Evolutionary conservation across 2,113 vertebrate genomes (phyloP).

Genomic region (Motacilla alba): DNA sequence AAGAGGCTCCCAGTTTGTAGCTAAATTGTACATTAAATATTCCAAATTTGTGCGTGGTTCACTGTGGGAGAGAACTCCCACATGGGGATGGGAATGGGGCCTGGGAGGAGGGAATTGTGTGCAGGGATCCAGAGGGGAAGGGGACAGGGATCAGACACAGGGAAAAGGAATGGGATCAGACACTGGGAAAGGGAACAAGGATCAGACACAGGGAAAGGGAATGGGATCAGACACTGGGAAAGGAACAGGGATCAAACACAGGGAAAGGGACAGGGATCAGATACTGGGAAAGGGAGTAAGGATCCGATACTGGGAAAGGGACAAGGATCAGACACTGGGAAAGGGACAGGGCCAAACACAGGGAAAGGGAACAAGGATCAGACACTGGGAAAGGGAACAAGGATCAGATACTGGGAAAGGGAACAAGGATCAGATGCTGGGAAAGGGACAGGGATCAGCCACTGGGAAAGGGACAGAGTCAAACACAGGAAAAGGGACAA

Average conservation of each 20-base stretch:
- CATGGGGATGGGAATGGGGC: fast-evolving
- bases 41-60: background rate
- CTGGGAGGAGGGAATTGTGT: background rate
- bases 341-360: background rate
- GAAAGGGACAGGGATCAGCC: too few relatives aligned
- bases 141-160: background rate
- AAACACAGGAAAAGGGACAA: too few relatives aligned
- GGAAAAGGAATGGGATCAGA: background rate
- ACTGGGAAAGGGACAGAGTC: too few relatives aligned
- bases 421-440: too few relatives aligned
- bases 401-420: too few relatives aligned
- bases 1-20: background rate
- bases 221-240: background rate
- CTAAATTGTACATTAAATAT: background rate
- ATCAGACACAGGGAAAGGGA: background rate
- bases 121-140: background rate
- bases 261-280: background rate
- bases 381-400: too few relatives aligned
- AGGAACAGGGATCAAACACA: background rate
- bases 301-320: background rate
- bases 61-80: background rate
- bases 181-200: background rate
- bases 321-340: background rate
- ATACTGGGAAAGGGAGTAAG: fast-evolving
- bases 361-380: too few relatives aligned